phyloP scores from a whole-genome alignment of 2,888 invertebrate species.

The Hofmannophila pseudospretella region DNA sequence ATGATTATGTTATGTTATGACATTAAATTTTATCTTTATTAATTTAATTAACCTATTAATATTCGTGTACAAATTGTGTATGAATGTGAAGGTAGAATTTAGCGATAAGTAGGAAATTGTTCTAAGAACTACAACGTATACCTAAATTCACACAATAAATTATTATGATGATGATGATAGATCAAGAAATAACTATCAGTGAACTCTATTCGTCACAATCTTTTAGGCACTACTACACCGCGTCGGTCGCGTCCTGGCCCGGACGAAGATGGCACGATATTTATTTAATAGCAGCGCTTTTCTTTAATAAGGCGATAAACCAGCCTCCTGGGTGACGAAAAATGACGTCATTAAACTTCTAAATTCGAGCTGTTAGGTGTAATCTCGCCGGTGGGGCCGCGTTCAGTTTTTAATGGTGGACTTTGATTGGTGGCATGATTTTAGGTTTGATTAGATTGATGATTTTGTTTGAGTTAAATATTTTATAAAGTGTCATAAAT shows the following conservation, averaged over 20 bases:
- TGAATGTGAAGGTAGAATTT: no score
- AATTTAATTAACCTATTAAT: no score
- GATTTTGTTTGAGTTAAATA: no score
- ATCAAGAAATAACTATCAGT: no score
- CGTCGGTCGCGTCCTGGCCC: constrained; percentile 1
- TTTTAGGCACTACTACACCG: constrained; percentile 12
- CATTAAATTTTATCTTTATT: no score
- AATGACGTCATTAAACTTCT: constrained; percentile 55
- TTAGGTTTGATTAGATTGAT: constrained; percentile 3
- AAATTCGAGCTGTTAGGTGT: constrained; percentile 37
- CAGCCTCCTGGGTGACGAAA: constrained; percentile 45
- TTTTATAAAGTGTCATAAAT: no score
- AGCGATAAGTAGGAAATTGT: no score
- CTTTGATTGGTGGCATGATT: constrained; percentile 18
- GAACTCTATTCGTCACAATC: not conserved
- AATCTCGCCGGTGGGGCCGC: constrained; percentile 25
- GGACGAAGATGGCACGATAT: constrained; percentile 35
- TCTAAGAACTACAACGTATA: no score
- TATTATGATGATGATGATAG: no score
- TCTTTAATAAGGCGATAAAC: constrained; percentile 59
- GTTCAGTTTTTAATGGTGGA: constrained; percentile 20
- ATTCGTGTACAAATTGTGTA: no score
- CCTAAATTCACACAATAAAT: no score
- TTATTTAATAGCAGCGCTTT: constrained; percentile 45
- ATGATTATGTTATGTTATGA: no score